Percentiles rank a stretch among this genome's conserved stretches.
These are phyloP conservation scores for Macrobrachium rosenbergii DNA, from an alignment of 1,140 invertebrate genomes.

Conservation along the genomic window DNA sequence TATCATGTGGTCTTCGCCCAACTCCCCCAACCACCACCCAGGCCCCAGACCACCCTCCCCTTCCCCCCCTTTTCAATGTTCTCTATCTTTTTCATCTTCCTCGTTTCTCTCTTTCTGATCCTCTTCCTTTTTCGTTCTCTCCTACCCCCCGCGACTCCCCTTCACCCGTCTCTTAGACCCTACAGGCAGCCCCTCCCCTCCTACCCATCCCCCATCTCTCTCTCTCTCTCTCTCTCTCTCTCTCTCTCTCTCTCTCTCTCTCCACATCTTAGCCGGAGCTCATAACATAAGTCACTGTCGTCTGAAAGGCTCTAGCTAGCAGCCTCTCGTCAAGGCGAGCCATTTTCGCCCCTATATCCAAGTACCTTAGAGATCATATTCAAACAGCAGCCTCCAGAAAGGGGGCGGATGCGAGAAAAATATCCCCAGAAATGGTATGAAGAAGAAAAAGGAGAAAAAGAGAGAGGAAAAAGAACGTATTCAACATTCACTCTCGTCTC, in stretches of 20 bases:
- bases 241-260: background rate
- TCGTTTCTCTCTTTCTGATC: slow-evolving; percentile 9
- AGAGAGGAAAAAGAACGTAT: slow-evolving; percentile 26
- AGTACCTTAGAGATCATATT: slow-evolving; percentile 50
- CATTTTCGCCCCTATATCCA: slow-evolving; percentile 57
- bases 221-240: slow-evolving; percentile 6
- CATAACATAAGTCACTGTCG: slow-evolving; percentile 61
- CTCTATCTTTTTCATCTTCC: background rate
- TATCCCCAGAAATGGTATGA: slow-evolving; percentile 50
- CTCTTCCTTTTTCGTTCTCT: background rate
- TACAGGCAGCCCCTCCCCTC: background rate
- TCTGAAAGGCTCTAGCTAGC: slow-evolving; percentile 51
- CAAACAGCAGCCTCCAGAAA: background rate
- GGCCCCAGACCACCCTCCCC: background rate
- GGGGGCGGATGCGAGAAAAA: slow-evolving; percentile 51
- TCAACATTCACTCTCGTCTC: slow-evolving; percentile 37
- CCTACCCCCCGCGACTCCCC: background rate
- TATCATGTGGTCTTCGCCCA: too few species aligned
- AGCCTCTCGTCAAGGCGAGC: slow-evolving; percentile 49
- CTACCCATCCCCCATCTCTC: background rate
- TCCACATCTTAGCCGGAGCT: slow-evolving; percentile 55
- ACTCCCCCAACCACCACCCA: too few species aligned
- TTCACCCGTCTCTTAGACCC: background rate
- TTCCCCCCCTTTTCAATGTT: background rate
- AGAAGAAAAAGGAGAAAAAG: slow-evolving; percentile 25